Conservation (phyloP, 2,888 invertebrate genomes). For the Netelia fuscicornis region DNA sequence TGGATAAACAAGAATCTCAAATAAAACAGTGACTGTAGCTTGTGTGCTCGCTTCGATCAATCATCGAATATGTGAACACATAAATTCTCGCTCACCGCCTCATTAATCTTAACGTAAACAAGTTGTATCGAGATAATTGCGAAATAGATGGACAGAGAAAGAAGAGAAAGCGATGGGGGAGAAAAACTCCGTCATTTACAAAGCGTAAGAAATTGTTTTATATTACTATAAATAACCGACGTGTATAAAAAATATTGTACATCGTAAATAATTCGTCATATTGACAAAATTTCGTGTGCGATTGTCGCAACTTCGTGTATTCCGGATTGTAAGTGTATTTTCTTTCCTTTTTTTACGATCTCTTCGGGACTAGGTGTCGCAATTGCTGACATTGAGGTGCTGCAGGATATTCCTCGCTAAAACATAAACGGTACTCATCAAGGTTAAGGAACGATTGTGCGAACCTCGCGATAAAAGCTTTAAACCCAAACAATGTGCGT, state of each 20-base stretch:
- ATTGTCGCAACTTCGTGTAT: not conserved
- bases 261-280: slow-evolving; percentile 48
- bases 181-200: slow-evolving; percentile 53
- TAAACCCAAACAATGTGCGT: too few species aligned
- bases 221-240: slow-evolving; percentile 78
- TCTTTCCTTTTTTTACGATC: slow-evolving; percentile 21
- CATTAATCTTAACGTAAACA: slow-evolving; percentile 17
- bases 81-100: slow-evolving; percentile 15
- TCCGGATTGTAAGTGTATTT: slow-evolving; percentile 20
- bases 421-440: slow-evolving; percentile 72
- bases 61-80: not conserved
- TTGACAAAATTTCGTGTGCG: slow-evolving; percentile 45
- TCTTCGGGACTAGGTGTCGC: slow-evolving; percentile 87
- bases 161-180: not conserved
- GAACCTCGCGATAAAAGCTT: too few species aligned
- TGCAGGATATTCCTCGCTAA: slow-evolving; percentile 93
- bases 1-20: slow-evolving; percentile 95
- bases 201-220: slow-evolving; percentile 77
- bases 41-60: not conserved
- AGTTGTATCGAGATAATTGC: slow-evolving; percentile 8
- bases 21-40: slow-evolving; percentile 79
- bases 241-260: slow-evolving; percentile 77
- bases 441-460: too few species aligned
- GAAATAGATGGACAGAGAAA: not conserved
- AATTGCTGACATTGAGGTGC: slow-evolving; percentile 92